phyloP scores from a whole-genome alignment of 2,113 vertebrate genomes.

The Scopus umbretta region DNA sequence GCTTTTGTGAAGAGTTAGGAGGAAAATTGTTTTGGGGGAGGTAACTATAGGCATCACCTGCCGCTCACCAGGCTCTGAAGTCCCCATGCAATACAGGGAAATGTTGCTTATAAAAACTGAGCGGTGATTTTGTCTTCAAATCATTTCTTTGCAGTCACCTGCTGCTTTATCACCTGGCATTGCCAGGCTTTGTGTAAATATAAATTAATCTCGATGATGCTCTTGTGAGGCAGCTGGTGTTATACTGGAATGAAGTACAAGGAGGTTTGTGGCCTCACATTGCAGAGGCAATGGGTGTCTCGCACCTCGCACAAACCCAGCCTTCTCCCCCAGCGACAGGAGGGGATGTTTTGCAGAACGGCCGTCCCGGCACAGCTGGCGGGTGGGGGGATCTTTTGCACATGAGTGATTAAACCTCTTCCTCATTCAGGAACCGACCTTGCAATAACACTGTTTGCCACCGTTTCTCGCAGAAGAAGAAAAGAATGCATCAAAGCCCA shows the following conservation, averaged over 20 bases:
- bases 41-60: background rate
- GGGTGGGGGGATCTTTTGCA: background rate
- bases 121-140: background rate
- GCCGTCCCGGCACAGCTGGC: background rate
- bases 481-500: background rate
- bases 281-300: background rate
- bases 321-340: rapidly evolving
- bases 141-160: background rate
- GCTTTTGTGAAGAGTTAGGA: background rate
- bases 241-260: rapidly evolving
- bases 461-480: background rate
- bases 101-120: background rate
- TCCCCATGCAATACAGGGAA: background rate
- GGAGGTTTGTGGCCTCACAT: background rate
- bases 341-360: background rate
- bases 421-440: background rate
- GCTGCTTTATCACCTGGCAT: background rate
- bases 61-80: background rate
- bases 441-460: background rate
- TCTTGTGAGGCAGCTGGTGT: background rate
- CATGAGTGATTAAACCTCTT: background rate
- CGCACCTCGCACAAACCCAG: background rate
- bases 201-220: background rate
- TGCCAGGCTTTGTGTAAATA: background rate
- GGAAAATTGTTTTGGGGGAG: background rate